Evolutionary conservation across 1,140 invertebrate species (phyloP), one percentile per base, ranked within the genome.

Genomic region (Sarcophaga bullata): DNA sequence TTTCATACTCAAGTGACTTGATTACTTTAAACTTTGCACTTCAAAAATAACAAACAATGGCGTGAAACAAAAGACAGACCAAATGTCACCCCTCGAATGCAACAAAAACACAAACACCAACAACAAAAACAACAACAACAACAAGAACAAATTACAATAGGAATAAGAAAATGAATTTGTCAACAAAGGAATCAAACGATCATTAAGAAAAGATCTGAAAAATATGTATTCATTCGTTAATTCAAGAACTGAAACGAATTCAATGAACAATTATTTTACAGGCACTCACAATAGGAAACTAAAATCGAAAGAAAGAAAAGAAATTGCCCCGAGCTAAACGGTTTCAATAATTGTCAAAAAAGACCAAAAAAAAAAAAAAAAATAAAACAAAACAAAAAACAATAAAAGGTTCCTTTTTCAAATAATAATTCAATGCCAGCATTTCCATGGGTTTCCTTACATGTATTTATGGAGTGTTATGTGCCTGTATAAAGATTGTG

Each of bases 11-110:
- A 68, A 68, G 19, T 68, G 62, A 19, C 19, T 68, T 68, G 62
- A 68, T 68, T 68, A 68, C 62, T 68, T 68, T 19, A 68, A 68
- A 68, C 62, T 68, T 68, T 68, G 62, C 62, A 68, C 62, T 68
- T 68, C 62, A 68, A 25, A 68, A 8, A 68, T 68, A 19, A 68
- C 62, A 68, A 68, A 68, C 62, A 68, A 68, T 37, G 25, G 25
- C 25, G 25, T 2, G 25, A 37, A 19, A 25, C n/a, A 68, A 68
- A 68, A n/a, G 5, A n/a, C 13, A 58, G 10, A 7, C 15, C 19
- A 68, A 68, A 68, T 68, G 62, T 68, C 62, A 68, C 62, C 62
- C 62, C 62, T 68, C 19, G 19, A 68, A 19, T 13, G n/a, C 11
- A 58, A 58, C 15, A n/a, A 68, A 68, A 68, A 68, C n/a, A 68